Percentiles rank a stretch among this genome's conserved stretches.
Conservation (phyloP, 2,113 vertebrate genomes). For the Pluvialis apricaria region DNA sequence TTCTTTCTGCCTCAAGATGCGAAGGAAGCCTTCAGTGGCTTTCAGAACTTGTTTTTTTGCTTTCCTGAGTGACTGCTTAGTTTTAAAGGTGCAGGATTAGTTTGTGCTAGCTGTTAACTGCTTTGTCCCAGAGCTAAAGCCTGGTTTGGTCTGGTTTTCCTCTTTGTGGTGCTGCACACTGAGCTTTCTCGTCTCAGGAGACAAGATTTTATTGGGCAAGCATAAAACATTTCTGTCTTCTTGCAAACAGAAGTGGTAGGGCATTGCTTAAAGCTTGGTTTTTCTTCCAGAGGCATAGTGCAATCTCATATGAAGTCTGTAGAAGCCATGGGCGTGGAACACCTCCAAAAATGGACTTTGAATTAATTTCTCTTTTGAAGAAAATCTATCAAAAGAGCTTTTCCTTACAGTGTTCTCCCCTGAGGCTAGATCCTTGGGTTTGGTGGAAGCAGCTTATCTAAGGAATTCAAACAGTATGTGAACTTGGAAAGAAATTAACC, state of each 20-base stretch:
- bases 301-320: not conserved
- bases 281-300: not conserved
- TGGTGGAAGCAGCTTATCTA: slow-evolving; percentile 67
- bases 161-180: not conserved
- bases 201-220: not conserved
- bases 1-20: not conserved
- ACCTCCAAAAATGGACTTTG: slow-evolving; percentile 6
- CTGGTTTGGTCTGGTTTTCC: not conserved
- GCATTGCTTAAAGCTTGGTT: not conserved
- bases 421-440: slow-evolving; percentile 22
- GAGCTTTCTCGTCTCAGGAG: not conserved
- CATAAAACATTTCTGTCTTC: not conserved
- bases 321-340: not conserved
- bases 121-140: not conserved
- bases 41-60: slow-evolving; percentile 45
- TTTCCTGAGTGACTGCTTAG: not conserved
- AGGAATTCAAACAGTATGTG: slow-evolving; percentile 65
- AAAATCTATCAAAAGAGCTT: slow-evolving; percentile 39
- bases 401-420: slow-evolving; percentile 34
- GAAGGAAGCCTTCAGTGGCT: not conserved
- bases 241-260: not conserved
- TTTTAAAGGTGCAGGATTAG: slow-evolving; percentile 25
- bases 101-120: slow-evolving; percentile 9
- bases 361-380: slow-evolving; percentile 50
- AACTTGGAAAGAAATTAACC: slow-evolving; percentile 48